These are phyloP conservation scores for Calephelis perditalis DNA, from an alignment of 2,888 invertebrate genomes.

Conservation along the genomic window DNA sequence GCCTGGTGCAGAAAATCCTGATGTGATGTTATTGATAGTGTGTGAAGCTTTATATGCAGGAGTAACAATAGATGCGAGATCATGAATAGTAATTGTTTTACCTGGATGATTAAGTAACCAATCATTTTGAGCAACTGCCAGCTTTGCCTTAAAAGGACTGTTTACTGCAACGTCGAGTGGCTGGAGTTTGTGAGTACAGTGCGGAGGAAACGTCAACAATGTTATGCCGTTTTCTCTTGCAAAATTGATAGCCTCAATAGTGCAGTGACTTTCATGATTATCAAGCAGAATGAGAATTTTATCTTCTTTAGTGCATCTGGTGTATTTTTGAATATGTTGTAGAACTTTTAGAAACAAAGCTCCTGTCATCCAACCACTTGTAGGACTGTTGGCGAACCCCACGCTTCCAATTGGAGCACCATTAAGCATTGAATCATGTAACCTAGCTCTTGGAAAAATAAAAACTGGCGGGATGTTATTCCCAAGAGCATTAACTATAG, in stretches of 20 bases:
- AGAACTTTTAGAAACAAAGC: slow-evolving; percentile 35
- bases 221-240: slow-evolving; percentile 1
- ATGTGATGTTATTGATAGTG: slow-evolving; percentile 15
- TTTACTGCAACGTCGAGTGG: slow-evolving; percentile 27
- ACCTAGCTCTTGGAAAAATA: slow-evolving; percentile 26
- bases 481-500: slow-evolving; percentile 32
- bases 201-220: slow-evolving; percentile 24
- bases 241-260: no score
- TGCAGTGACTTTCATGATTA: no score
- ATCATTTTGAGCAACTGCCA: slow-evolving; percentile 26
- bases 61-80: slow-evolving; percentile 24
- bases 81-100: slow-evolving; percentile 26
- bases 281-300: no score
- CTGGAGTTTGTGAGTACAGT: slow-evolving; percentile 26
- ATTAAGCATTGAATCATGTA: slow-evolving; percentile 30
- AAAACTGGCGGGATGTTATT: slow-evolving; percentile 35
- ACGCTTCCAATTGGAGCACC: slow-evolving; percentile 31
- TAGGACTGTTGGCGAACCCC: slow-evolving; percentile 34
- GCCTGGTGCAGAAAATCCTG: slow-evolving; percentile 20
- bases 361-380: slow-evolving; percentile 37
- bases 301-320: no score
- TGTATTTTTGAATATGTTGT: not conserved
- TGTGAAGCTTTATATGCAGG: slow-evolving; percentile 25
- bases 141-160: slow-evolving; percentile 22
- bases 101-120: slow-evolving; percentile 24